Percentiles rank a stretch among this genome's conserved stretches.
phyloP scores from a whole-genome alignment of 37 sponge, comb jelly and placozoan genomes.

The Ephydatia muelleri region DNA sequence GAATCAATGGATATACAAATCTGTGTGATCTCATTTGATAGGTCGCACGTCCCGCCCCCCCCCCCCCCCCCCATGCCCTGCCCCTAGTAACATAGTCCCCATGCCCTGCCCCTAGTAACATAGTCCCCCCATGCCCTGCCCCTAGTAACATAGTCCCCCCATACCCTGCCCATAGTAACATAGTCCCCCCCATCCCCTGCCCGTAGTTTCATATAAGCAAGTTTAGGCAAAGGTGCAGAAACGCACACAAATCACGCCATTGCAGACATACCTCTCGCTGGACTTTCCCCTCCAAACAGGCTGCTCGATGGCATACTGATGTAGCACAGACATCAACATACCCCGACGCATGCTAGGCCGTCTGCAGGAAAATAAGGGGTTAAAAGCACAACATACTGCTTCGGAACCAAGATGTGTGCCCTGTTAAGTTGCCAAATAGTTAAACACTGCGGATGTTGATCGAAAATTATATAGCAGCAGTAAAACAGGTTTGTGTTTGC shows the following conservation, averaged over 20 bases:
- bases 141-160: too few relatives aligned
- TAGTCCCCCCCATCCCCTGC: too few relatives aligned
- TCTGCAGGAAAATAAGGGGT: conserved; percentile 19
- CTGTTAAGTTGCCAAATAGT: neutral
- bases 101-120: too few relatives aligned
- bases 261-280: conserved; percentile 60
- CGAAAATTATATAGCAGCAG: too few relatives aligned
- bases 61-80: neutral
- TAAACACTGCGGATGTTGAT: neutral
- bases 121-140: too few relatives aligned
- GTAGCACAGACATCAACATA: conserved; percentile 92
- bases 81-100: too few relatives aligned
- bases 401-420: neutral
- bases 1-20: neutral
- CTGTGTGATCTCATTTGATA: neutral
- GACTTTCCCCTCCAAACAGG: conserved; percentile 75
- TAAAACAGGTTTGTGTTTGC: too few relatives aligned
- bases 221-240: neutral
- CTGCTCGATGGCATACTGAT: conserved; percentile 86
- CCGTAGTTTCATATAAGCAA: neutral
- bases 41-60: neutral
- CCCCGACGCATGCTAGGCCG: conserved; percentile 78
- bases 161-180: too few relatives aligned
- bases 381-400: neutral
- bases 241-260: neutral